Evolutionary conservation across 2,113 vertebrate genomes (phyloP), one percentile per base, ranked within the genome.

Genomic region (Myiozetetes cayanensis): DNA sequence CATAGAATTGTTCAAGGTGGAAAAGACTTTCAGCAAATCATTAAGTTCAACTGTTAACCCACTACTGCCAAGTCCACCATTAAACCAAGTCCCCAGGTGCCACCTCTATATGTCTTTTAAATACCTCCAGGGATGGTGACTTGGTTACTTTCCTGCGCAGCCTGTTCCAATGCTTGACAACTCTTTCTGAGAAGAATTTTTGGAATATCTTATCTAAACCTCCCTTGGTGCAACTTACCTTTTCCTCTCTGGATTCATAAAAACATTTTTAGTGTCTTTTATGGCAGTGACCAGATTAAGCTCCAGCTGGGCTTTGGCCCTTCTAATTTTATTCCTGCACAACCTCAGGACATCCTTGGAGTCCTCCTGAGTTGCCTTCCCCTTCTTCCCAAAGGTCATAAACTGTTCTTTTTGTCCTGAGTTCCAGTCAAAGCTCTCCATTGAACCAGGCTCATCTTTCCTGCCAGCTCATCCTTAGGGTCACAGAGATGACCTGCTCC

Each of bases 401-500:
- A 75, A 35, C 46, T 47, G 31, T 24, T 1, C 2, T 49, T 24
- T 21, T 43, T 25, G 7, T 5, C 20, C 21, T 10, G 47, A 49
- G 41, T 20, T 62, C 41, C 55, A 43, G 21, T 12, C 17, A 43
- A 8, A 63, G 28, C 58, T 62, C 74, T 50, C 25, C 41, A 17
- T 33, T 50, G 9, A 77, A 13, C 25, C 25, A 50, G 25, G 19
- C 20, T 35, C 10, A 11, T 22, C 18, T 41, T 74, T 24, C 12
- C 25, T 21, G 12, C 28, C 6, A 41, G 10, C 21, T 59, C 8
- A 8, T 39, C 19, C 39, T 76, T 46, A 9, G 37, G 44, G 58
- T 65, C 28, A 41, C 10, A 39, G 37, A 8, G 23, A 24, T 0
- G 0, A 9, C 6, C 21, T 77, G 18, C 39, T 53, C 8, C 39